Base-by-base conservation (phyloP, 2,888 invertebrate genomes). In the Apantesis nais region DNA sequence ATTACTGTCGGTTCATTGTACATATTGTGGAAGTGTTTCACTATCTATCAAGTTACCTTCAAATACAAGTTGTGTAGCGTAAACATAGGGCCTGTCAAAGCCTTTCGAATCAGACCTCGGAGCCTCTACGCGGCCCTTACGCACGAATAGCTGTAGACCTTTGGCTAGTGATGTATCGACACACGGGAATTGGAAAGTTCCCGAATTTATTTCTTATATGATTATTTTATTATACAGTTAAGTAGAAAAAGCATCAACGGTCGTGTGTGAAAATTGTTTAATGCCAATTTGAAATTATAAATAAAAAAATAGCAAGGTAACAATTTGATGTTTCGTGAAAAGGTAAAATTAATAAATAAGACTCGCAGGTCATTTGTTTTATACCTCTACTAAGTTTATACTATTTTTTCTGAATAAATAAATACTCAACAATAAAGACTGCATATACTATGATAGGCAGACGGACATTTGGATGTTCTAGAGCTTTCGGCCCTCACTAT, bases 121-220 rank as follows among this genome's bases (percentile, higher is more conserved):
- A 67, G 69, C 73, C 70, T 73, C 66, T 72, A 74, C 77, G 72
- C 74, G 83, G 76, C 77, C 81, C 79, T 82, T 81, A 83, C 82
- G 82, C 82, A 83, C 79, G 82, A 79, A 81, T 80, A 74, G 81
- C 55, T 76, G 77, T 74, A 77, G 74, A 75, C 79, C 78, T 83
- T 80, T 69, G 65, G 74, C 64, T 77, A 83, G 81, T 70, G 81
- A 62, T 79, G 82, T 72, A 65, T 63, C 19, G 14, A 5, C 66
- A 55, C 31, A 39, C 70, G 70, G 52, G 55, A 62, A 55, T 55
- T 62, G 12, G 9, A 1, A 52, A 14, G 5, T 11, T 70, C 55
- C 70, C 74, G 77, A 69, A n/a, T 34, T 52, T 34, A 34, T 65
- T 65, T 65, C 14, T 31, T n/a, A 37, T 37, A 34, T 0, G 1